These are phyloP conservation scores for Drosophila kikkawai DNA, from an alignment of 1,140 invertebrate species.

Conservation along the genomic window DNA sequence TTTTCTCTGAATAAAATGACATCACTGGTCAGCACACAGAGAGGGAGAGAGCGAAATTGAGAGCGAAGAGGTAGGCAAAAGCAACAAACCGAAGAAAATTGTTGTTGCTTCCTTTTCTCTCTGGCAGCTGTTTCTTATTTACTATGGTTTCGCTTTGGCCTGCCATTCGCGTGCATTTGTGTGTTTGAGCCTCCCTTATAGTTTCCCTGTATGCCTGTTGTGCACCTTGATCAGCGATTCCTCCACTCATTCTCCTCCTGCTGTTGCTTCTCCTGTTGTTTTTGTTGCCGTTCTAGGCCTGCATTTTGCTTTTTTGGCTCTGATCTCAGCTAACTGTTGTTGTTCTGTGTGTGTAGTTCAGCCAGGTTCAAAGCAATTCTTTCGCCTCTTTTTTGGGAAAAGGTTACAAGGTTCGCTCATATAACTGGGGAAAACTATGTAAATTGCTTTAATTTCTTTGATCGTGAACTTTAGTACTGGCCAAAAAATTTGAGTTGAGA, in stretches of 20 bases:
- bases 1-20: too few species aligned
- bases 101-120: conserved; percentile 23
- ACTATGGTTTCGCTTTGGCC: conserved; percentile 76
- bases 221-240: conserved; percentile 69
- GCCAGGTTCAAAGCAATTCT: conserved; percentile 74
- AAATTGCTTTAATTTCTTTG: conserved; percentile 47
- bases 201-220: conserved; percentile 48
- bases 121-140: conserved; percentile 81
- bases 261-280: conserved; percentile 32
- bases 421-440: conserved; percentile 32
- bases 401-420: conserved; percentile 45
- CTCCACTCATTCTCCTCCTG: conserved; percentile 34
- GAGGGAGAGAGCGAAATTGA: conserved; percentile 16
- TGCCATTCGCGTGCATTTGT: conserved; percentile 62
- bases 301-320: conserved; percentile 51
- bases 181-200: conserved; percentile 77
- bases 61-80: conserved; percentile 20
- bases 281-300: conserved; percentile 64
- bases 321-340: conserved; percentile 64
- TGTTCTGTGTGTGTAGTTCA: conserved; percentile 64
- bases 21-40: neutral
- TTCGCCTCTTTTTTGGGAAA: conserved; percentile 21
- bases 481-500: conserved; percentile 1
- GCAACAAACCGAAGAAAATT: conserved; percentile 11
- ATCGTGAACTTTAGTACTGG: conserved; percentile 39